A percentile compares a stretch with the other conserved stretches of the same genome.
Conservation (phyloP, 2,888 invertebrate genomes). For the Listrodromus nycthemerus region DNA sequence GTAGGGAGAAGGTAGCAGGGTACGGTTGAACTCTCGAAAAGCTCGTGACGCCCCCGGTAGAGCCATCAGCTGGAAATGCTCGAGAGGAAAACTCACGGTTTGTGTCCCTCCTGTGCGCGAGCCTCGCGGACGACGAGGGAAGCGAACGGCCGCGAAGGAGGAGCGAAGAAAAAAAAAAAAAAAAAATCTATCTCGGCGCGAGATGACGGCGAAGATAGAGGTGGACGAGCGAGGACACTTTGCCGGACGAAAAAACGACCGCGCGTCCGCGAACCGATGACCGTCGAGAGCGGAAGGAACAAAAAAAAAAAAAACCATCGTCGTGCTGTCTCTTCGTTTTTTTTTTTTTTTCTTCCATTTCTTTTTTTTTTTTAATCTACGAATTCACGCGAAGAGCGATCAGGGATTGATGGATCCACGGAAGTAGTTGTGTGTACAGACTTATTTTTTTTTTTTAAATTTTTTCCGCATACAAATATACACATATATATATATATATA, state of each 20-base stretch:
- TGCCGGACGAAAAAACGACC: slow-evolving; percentile 20
- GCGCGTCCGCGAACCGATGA: slow-evolving; percentile 4
- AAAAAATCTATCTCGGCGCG: slow-evolving; percentile 11
- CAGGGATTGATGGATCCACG: slow-evolving; percentile 51
- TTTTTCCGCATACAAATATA: too few species aligned
- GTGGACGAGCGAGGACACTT: slow-evolving; percentile 61
- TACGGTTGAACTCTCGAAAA: slow-evolving; percentile 32
- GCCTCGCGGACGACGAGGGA: slow-evolving; percentile 42
- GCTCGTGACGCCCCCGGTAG: slow-evolving; percentile 27
- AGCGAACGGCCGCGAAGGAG: slow-evolving; percentile 35
- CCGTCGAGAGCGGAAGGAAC: neutral
- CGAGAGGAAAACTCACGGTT: slow-evolving; percentile 38
- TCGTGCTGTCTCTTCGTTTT: neutral
- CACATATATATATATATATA: too few species aligned
- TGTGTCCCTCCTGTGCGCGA: slow-evolving; percentile 38
- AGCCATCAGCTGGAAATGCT: slow-evolving; percentile 49
- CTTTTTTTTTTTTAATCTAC: neutral
- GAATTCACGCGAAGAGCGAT: slow-evolving; percentile 34
- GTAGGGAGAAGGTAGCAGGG: neutral
- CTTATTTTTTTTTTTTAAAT: slow-evolving; percentile 29
- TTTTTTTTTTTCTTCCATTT: neutral
- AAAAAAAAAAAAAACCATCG: slow-evolving; percentile 37
- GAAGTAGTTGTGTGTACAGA: slow-evolving; percentile 60
- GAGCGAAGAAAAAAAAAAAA: slow-evolving; percentile 31
- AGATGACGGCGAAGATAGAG: slow-evolving; percentile 53